Base-by-base conservation (phyloP, 2,888 invertebrate species). In the Heterodera filipjevi region DNA sequence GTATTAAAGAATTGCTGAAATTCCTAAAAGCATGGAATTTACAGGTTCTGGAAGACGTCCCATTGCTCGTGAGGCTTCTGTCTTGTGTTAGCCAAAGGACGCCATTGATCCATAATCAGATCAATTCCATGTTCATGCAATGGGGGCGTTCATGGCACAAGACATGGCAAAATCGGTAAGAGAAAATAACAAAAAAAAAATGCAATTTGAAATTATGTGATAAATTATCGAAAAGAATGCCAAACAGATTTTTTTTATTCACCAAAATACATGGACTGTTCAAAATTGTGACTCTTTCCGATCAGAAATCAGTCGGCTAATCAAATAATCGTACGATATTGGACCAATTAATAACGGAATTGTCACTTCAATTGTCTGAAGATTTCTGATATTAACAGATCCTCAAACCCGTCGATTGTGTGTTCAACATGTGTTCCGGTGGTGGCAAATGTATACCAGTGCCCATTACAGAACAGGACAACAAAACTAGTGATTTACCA, bases 361-460 rank as follows among this genome's bases (percentile, higher is more conserved):
- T n/a, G n/a, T n/a, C n/a, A n/a, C n/a, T n/a, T n/a, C n/a, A n/a
- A n/a, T n/a, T n/a, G n/a, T n/a, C n/a, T n/a, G n/a, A n/a, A n/a
- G n/a, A n/a, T n/a, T n/a, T n/a, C n/a, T n/a, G n/a, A n/a, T n/a
- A n/a, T n/a, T n/a, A n/a, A 49, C 35, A 73, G 73, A 85, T 87
- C 6, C 84, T 87, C 10, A 85, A 86, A 64, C 87, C 87, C 14
- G 83, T 86, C 35, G 82, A 86, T n/a, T 19, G 85, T 85, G 46
- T 89, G 89, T 81, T 84, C 84, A 35, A 86, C 85, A 16, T 89
- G 89, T 76, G 84, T 85, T 72, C 86, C 87, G 68, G 85, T 88
- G 30, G 85, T 87, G 33, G 85, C 59, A 79, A 87, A 72, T 89
- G 89, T 80, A 86, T 89, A 83, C 80, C 87, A 32, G 87, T 89